Evolutionary conservation across 2,113 vertebrate genomes (phyloP), one percentile per base, ranked within the genome.

Genomic region (Amphilophus citrinellus): DNA sequence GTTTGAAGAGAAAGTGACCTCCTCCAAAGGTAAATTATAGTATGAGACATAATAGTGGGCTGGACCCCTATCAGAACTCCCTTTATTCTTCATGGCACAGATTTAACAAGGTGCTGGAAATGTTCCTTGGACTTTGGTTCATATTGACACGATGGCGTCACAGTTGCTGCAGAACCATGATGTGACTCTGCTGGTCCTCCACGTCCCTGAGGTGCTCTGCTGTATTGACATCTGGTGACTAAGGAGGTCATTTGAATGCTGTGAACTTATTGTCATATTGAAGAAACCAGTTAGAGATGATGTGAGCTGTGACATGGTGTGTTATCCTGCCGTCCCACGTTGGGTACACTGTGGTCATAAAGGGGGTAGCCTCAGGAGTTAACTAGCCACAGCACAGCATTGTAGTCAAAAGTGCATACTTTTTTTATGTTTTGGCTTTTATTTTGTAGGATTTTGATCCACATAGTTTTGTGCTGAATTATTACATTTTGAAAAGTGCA

Each of bases 281-380:
- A 27, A 66, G n/a, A 44, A 66, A 9, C n/a, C 37, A 66, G 2
- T 66, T 66, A 17, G 44, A 66, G 14, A 66, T 44, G 63, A 66
- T 66, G 10, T 66, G 1, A 66, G 1, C 4, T 39, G 44, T 24
- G 39, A 6, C 0, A 0, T 17, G 7, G 13, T 0, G 0, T 0
- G 2, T 35, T 0, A 44, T 44, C 13, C 39, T 44, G 39, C 44
- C 37, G 42, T 66, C 62, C 42, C 2, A 66, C 6, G 35, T 7
- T 37, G 35, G 35, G 35, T 37, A 37, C 35, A 37, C 30, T 30
- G 30, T 30, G 30, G 30, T 30, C 30, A 30, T 30, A 30, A 30
- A 30, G 30, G 4, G 4, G 30, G 30, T 5, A 42, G 22, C 20
- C 37, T 42, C 15, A 17, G 15, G 47, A 50, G 5, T 15, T 50